phyloP scores from a whole-genome alignment of 1,140 invertebrate genomes.

The Drosophila varians region DNA sequence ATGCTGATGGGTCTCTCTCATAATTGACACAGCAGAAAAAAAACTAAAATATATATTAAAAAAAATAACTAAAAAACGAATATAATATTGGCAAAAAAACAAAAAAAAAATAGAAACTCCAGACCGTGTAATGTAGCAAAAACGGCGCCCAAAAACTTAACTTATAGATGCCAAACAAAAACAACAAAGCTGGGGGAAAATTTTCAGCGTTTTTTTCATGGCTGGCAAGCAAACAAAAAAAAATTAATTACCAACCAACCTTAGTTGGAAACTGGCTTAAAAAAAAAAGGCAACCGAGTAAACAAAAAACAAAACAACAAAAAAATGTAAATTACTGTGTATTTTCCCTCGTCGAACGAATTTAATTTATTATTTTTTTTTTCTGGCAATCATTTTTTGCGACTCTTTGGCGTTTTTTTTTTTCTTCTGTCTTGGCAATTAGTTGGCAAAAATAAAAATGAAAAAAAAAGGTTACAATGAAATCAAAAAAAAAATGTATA shows the following conservation, averaged over 20 bases:
- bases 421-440: constrained; percentile 22
- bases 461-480: constrained; percentile 4
- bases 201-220: constrained; percentile 15
- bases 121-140: constrained; percentile 12
- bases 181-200: constrained; percentile 11
- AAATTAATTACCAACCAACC: constrained; percentile 63
- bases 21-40: constrained; percentile 47
- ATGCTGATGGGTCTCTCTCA: constrained; percentile 40
- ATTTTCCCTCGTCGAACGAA: constrained; percentile 41
- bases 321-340: constrained; percentile 37
- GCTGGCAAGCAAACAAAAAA: constrained; percentile 19
- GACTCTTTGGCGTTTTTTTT: neutral
- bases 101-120: no score
- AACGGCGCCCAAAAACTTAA: constrained; percentile 24
- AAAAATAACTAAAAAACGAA: constrained; percentile 12
- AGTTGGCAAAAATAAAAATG: constrained; percentile 10
- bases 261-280: constrained; percentile 18
- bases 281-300: constrained; percentile 13
- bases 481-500: neutral
- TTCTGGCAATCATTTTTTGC: constrained; percentile 3
- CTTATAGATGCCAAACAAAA: neutral
- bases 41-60: constrained; percentile 10
- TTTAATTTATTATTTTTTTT: constrained; percentile 33
- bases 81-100: constrained; percentile 14
- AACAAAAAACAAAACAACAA: constrained; percentile 20